Base-by-base conservation (phyloP, 2,888 invertebrate species). In the Aspidiotus destructor region DNA sequence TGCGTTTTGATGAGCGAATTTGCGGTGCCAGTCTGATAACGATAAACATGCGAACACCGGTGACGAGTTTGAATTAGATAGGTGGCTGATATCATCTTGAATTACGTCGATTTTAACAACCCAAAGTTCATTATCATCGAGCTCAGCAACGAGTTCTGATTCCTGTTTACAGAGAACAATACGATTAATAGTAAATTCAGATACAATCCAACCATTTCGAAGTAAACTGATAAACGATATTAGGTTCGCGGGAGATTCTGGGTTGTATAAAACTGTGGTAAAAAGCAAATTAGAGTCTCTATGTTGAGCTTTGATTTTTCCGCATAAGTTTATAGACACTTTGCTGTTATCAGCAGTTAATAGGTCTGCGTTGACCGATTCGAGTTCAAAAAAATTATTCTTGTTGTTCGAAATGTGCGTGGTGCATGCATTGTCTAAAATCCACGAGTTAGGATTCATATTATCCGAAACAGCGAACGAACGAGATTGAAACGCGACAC, bases 1-100 rank as follows among this genome's bases (percentile, higher is more conserved):
- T 9, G 62, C 8, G 28, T 68, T 68, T 48, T 68, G 68, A 28
- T 68, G 68, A 13, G 68, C 61, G 8, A 68, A 60, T 10, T 53
- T 9, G 2, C 41, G 17, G 11, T 68, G 68, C 68, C 68, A 68
- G 2, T 17, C 42, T 6, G 10, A 48, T 16, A 68, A 40, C 13
- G 68, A 68, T 57, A 57, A 15, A 15, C n/a, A 57, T 6, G 57
- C 13, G 6, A 57, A 2, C 5, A 3, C 28, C n/a, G n/a, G n/a
- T n/a, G n/a, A n/a, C n/a, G n/a, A n/a, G n/a, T n/a, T n/a, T n/a
- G n/a, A n/a, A n/a, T n/a, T n/a, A n/a, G n/a, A n/a, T n/a, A n/a
- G n/a, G n/a, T n/a, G n/a, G n/a, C n/a, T n/a, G n/a, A n/a, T n/a
- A n/a, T n/a, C 28, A 28, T 28, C 28, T 5, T 5, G 28, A 28